Base-by-base conservation (phyloP, 2,113 vertebrate genomes). In the Parotia lawesii region DNA sequence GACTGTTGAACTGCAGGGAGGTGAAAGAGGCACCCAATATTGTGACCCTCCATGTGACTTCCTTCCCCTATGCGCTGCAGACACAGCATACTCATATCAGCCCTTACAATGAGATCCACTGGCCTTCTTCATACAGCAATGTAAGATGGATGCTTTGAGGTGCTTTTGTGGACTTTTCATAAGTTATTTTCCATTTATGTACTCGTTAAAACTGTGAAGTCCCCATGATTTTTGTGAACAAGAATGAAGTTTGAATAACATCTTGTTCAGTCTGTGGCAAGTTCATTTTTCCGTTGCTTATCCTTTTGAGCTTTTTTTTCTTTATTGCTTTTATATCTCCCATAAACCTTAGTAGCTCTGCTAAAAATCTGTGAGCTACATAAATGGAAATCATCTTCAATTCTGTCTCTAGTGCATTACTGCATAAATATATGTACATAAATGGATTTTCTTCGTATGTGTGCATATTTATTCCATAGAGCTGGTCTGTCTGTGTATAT, bases 61-160 rank as follows among this genome's bases (percentile, higher is more conserved):
- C 99, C 51, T 99, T 99, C 97, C 99, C 99, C 3, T 99, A 99
- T 2, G 98, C 98, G 9, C 98, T 99, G 83, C 99, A 99, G 97
- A 99, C 99, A 2, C 99, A 99, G 92, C 98, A 97, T 81, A 99
- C 99, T 10, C 99, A 98, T 31, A 98, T 99, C 96, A 99, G 99
- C 94, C 99, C 99, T 20, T 99, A 99, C 97, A 99, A 99, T 25
- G 99, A 99, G 98, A 98, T 99, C 97, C 98, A 99, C 98, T 99
- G 99, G 99, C 99, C 99, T 0, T 98, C 98, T 62, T 96, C 98
- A 51, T 98, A 97, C 97, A 98, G 97, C 66, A 98, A 98, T 69
- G 99, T 99, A 98, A 98, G 98, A 97, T 73, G 56, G 44, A 71
- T 95, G 54, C 29, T 92, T 74, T 89, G n/a, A 87, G 67, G 35